Evolutionary conservation across 2,113 vertebrate genomes (phyloP).

Genomic region (Ailurus styani): DNA sequence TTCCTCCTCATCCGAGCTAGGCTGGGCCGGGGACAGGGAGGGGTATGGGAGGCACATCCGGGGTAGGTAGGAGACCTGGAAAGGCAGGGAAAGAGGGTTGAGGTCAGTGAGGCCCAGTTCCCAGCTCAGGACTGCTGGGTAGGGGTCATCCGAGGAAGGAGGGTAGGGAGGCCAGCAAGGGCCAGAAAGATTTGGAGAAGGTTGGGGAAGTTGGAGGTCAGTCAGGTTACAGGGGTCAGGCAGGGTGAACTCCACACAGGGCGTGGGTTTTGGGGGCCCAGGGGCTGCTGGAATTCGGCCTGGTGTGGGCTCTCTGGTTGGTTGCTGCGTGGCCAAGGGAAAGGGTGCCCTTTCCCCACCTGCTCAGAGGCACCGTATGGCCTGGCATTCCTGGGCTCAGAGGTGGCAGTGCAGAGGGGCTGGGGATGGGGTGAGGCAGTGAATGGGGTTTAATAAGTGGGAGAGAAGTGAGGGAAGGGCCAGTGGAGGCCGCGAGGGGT

Average conservation of each 20-base stretch:
- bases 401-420: background rate
- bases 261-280: too few species aligned
- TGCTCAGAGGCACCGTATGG: background rate
- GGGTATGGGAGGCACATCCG: slow-evolving; percentile 85
- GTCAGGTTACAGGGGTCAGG: background rate
- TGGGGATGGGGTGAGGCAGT: background rate
- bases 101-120: background rate
- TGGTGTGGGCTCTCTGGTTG: background rate
- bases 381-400: background rate
- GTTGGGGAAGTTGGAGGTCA: background rate
- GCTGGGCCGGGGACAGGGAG: slow-evolving; percentile 86
- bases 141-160: background rate
- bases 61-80: slow-evolving; percentile 83
- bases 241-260: background rate
- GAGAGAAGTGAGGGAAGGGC: background rate
- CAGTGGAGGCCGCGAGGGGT: background rate
- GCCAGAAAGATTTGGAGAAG: too few species aligned
- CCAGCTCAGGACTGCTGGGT: background rate
- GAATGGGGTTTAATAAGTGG: background rate
- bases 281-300: background rate
- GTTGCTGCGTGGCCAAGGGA: background rate
- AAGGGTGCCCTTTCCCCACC: too few species aligned
- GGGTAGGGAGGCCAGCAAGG: background rate
- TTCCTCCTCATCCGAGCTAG: slow-evolving; percentile 96
- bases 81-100: background rate